These are phyloP conservation scores for Strigamia transsilvanica DNA, from an alignment of 2,888 invertebrate genomes.

Conservation along the genomic window DNA sequence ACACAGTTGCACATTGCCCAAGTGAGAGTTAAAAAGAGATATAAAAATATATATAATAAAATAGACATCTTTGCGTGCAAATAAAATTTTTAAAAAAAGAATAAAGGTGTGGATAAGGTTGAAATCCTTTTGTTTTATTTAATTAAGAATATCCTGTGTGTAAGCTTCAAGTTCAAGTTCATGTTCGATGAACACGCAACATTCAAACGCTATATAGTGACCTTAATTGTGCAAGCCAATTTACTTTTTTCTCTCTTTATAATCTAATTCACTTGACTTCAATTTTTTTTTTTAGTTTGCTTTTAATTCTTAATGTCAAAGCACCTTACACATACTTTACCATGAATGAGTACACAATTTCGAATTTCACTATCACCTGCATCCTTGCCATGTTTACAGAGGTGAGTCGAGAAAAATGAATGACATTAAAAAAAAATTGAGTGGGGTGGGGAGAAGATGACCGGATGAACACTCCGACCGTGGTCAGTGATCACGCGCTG, in stretches of 20 bases:
- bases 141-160: slow-evolving; percentile 49
- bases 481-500: slow-evolving; percentile 41
- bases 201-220: background rate
- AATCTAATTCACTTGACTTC: background rate
- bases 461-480: slow-evolving; percentile 31
- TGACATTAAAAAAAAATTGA: slow-evolving; percentile 25
- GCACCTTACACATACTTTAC: slow-evolving; percentile 8
- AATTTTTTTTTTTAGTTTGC: background rate
- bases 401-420: slow-evolving; percentile 26
- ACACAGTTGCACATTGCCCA: slow-evolving; percentile 1
- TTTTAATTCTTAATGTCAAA: background rate
- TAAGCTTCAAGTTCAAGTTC: slow-evolving; percentile 49
- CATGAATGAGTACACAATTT: background rate
- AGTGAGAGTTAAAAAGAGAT: background rate
- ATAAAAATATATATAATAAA: background rate
- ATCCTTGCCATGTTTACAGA: slow-evolving; percentile 27
- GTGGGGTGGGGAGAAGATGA: slow-evolving; percentile 27
- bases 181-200: slow-evolving; percentile 15
- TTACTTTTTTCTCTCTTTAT: too few relatives aligned
- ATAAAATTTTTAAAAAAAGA: background rate
- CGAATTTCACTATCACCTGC: slow-evolving; percentile 20
- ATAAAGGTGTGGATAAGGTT: slow-evolving; percentile 18
- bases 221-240: too few relatives aligned
- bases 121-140: slow-evolving; percentile 45
- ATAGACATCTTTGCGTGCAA: slow-evolving; percentile 29